Base-by-base conservation (phyloP, 1,140 invertebrate species). In the Apis laboriosa region DNA sequence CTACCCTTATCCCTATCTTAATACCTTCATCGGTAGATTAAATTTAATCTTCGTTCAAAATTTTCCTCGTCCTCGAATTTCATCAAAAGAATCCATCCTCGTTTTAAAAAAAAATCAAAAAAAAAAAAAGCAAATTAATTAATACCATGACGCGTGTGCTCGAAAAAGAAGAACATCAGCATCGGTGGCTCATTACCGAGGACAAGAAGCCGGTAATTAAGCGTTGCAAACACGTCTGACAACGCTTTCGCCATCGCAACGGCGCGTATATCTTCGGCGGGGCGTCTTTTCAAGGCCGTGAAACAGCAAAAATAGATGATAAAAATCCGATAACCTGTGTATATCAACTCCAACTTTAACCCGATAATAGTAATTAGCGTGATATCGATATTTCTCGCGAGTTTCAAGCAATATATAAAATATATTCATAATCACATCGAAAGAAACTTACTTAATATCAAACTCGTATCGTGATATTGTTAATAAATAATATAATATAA, bases 201-300 rank as follows among this genome's bases (percentile, higher is more conserved):
- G 72, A 66, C 28, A 56, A 75, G 71, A 49, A 75, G 61, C n/a
- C 43, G 56, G 43, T 80, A 75, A 80, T 80, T 80, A 80, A 80
- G 53, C 60, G 21, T 24, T 9, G 51, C 53, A 64, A 64, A 63
- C 78, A 28, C 60, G 34, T 75, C 34, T 49, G 56, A 66, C 60
- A 55, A 66, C 15, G 49, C 34, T 24, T 56, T 49, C 34, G 19
- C 28, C 61, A 3, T 43, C 56, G 78, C 17, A 19, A 49, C 49
- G 55, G 24, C 34, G 5, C 21, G 43, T 49, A 8, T 15, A 24
- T 71, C 58, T 58, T 5, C 61, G 49, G 19, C 15, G 17, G n/a
- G 12, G 34, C 55, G 55, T 74, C 60, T 28, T 55, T 58, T 75
- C 72, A 66, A 80, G 79, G 79, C 78, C 51, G 70, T 64, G 78